phyloP scores from a whole-genome alignment of 2,888 invertebrate species.

The Branchipolynoe longqiensis region DNA sequence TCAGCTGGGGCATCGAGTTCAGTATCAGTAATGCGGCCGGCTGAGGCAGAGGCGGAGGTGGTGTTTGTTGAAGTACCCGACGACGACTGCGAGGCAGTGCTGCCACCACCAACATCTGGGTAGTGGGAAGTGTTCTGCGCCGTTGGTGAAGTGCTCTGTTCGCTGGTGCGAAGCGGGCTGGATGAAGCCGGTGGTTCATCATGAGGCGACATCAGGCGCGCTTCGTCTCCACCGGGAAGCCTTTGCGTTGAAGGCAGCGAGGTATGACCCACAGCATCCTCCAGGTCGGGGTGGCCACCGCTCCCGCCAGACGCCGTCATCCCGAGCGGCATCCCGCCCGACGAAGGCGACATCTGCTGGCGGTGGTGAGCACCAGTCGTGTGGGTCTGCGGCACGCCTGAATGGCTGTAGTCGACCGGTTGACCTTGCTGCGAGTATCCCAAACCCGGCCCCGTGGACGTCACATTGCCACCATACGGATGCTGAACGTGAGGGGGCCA shows the following conservation, averaged over 20 bases:
- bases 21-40: background rate
- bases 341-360: conserved; percentile 42
- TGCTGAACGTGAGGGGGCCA: conserved; percentile 47
- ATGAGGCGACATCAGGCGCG: conserved; percentile 27
- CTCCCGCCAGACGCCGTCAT: conserved; percentile 45
- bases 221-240: conserved; percentile 44
- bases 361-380: conserved; percentile 1
- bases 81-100: background rate
- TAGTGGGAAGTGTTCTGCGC: background rate
- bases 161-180: background rate
- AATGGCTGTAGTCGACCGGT: conserved; percentile 9
- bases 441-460: conserved; percentile 23
- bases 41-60: background rate
- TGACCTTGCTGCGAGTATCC: background rate
- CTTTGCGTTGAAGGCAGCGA: conserved; percentile 64
- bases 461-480: background rate
- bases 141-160: conserved; percentile 64
- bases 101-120: background rate
- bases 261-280: conserved; percentile 47
- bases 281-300: conserved; percentile 51
- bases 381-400: conserved; percentile 28
- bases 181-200: background rate
- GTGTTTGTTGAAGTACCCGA: too few relatives aligned
- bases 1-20: conserved; percentile 32
- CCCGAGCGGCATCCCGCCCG: background rate